Percentiles rank a stretch among this genome's conserved stretches.
These are phyloP conservation scores for Pycnomerus fuliginosus DNA, from an alignment of 2,888 invertebrate species.

Conservation along the genomic window DNA sequence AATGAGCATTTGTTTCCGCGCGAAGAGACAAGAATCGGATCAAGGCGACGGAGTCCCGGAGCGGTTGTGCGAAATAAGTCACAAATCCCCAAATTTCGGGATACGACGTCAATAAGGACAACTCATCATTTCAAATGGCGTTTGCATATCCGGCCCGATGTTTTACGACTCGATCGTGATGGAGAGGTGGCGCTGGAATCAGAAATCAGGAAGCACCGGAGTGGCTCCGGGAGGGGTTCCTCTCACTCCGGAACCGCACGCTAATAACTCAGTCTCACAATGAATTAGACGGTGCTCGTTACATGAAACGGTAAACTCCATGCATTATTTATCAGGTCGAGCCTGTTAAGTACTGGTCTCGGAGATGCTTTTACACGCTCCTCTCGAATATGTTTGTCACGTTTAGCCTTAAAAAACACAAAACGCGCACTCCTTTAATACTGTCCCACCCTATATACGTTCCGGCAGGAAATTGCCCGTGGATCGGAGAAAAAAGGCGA, in stretches of 20 bases:
- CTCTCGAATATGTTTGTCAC: slow-evolving; percentile 17
- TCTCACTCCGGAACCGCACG: slow-evolving; percentile 12
- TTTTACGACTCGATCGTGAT: not conserved
- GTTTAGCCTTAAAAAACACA: slow-evolving; percentile 12
- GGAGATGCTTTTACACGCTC: slow-evolving; percentile 16
- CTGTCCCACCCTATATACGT: no score
- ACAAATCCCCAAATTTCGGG: no score
- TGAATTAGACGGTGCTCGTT: slow-evolving; percentile 33
- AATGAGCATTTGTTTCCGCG: no score
- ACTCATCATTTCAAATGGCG: no score
- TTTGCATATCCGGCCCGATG: no score
- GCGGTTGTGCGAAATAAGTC: no score
- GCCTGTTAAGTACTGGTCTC: slow-evolving; percentile 21
- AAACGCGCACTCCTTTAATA: no score
- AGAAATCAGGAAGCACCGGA: slow-evolving; percentile 21
- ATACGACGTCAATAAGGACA: no score
- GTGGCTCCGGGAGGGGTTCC: slow-evolving; percentile 9
- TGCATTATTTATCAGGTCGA: slow-evolving; percentile 40
- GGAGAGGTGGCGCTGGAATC: slow-evolving; percentile 7
- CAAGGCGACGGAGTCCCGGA: no score
- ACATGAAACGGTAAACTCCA: slow-evolving; percentile 34
- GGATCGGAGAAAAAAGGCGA: no score
- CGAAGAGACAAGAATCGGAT: no score
- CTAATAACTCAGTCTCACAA: slow-evolving; percentile 33
- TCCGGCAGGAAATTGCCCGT: no score